Base-by-base conservation (phyloP, 37 sponge, comb jelly and placozoan species). In the Haliclona indistincta region DNA sequence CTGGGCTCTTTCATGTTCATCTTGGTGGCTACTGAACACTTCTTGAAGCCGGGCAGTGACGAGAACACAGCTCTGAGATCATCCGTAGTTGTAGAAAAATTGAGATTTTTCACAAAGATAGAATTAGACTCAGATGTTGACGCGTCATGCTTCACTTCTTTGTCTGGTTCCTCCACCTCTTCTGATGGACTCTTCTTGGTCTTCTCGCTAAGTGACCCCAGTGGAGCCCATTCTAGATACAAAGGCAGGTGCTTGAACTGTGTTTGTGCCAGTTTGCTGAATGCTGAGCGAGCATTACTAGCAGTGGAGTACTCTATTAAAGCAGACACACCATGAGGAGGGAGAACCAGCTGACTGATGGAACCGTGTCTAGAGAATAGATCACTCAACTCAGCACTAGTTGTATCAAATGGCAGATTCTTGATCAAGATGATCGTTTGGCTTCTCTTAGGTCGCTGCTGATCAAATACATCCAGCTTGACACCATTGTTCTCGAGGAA, bases 181-280 rank as follows among this genome's bases (percentile, higher is more conserved):
- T 23, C 51, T 35, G 26, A 0, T 0, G 5, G 36, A 70, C 40
- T 43, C 40, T 67, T 69, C 44, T 75, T 76, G 25, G 44, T 76
- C 58, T 73, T 17, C 54, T 49, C 20, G 61, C 40, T 44, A 17
- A 95, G 33, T 17, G 70, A 82, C 26, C 82, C 84, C 33, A 81
- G 51, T 4, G 97, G 97, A 4, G 98, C 98, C 99, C 99, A 98
- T 74, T 98, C 99, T 45, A 98, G 73, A 54, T 95, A 98, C 20
- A 98, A 78, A 3, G 99, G 99, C 15, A 89, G 44, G 61, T 95
- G 88, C 54, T 90, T 95, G 68, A 95, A 98, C 75, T 88, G 90
- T 29, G 88, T 76, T 68, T 97, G 93, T 2, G 89, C 89, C 56
- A 98, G 64, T 45, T 83, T 95, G 0, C 61, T 68, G 76, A 92